Conservation (phyloP, 1,140 invertebrate genomes). For the Ridgeia piscesae region DNA sequence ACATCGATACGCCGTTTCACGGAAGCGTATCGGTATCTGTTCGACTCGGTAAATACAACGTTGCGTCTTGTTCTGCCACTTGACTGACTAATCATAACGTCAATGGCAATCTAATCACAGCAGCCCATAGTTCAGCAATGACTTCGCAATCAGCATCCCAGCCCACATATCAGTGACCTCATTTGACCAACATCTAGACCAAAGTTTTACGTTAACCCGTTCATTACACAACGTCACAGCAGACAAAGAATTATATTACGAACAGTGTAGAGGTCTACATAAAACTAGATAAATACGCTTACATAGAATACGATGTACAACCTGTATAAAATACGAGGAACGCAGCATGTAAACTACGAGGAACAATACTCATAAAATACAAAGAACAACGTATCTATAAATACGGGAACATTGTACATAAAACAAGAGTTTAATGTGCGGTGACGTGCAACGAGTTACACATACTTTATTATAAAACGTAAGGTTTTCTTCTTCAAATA, state of each 20-base stretch:
- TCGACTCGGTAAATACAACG: background rate
- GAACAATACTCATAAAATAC: too few species aligned
- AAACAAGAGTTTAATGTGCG: too few species aligned
- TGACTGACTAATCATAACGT: background rate
- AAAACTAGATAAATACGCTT: too few species aligned
- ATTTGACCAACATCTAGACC: constrained; percentile 1
- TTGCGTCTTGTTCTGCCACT: background rate
- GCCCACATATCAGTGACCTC: background rate
- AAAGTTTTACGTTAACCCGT: background rate
- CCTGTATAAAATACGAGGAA: too few species aligned
- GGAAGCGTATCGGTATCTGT: background rate
- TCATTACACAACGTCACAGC: background rate
- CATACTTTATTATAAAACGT: too few species aligned
- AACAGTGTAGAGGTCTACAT: background rate
- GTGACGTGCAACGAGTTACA: too few species aligned
- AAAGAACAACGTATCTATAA: too few species aligned
- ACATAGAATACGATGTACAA: too few species aligned
- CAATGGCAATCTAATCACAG: background rate
- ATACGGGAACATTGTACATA: too few species aligned
- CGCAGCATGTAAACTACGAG: too few species aligned
- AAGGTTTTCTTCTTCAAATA: too few species aligned
- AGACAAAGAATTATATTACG: background rate
- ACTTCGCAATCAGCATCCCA: background rate
- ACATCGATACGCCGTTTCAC: background rate
- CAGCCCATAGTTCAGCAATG: background rate